Conservation (phyloP, 1,140 invertebrate genomes). For the Polyergus mexicanus region DNA sequence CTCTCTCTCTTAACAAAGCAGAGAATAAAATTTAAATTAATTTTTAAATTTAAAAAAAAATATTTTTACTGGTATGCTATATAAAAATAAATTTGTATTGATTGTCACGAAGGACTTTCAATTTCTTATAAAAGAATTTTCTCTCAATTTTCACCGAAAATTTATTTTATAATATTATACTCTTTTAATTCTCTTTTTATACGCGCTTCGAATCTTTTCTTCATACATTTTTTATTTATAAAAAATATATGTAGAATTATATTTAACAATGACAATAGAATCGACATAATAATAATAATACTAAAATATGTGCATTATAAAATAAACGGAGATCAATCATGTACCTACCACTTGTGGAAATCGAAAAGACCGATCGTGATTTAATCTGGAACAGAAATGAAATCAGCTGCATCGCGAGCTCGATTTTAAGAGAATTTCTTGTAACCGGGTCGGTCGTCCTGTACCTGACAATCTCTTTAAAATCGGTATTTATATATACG, state of each 20-base stretch:
- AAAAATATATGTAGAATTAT: neutral
- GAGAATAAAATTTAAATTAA: constrained; percentile 1
- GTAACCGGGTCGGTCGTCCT: constrained; percentile 35
- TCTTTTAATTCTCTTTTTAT: neutral
- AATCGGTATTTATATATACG: constrained; percentile 41
- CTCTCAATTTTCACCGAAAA: neutral
- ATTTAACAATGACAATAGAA: neutral
- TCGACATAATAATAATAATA: neutral
- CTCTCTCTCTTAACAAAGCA: too few species aligned
- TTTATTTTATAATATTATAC: neutral
- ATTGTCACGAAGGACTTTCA: neutral
- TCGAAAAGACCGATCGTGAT: neutral
- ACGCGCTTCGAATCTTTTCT: neutral
- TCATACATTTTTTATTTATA: neutral
- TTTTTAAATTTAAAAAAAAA: neutral
- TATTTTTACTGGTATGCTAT: neutral
- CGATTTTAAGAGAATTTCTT: constrained; percentile 41
- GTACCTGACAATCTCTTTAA: constrained; percentile 63
- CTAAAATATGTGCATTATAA: neutral
- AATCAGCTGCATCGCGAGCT: constrained; percentile 18
- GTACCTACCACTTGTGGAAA: neutral
- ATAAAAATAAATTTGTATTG: neutral
- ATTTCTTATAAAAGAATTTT: neutral
- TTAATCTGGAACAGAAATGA: constrained; percentile 16
- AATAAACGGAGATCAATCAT: neutral